Evolutionary conservation across 1,140 invertebrate species (phyloP).

Genomic region (Zophobas morio): DNA sequence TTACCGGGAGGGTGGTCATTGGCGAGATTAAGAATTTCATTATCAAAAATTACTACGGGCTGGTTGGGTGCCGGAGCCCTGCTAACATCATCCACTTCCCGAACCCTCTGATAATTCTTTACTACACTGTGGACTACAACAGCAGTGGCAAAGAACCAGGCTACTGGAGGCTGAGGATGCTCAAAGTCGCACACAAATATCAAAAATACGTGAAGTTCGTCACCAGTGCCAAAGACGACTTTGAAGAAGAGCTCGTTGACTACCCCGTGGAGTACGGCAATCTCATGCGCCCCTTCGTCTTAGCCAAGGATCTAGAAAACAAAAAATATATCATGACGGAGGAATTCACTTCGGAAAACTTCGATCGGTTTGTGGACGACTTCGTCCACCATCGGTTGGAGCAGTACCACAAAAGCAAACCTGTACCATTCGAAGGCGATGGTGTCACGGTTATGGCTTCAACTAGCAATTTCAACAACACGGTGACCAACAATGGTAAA

Average conservation of each 20-base stretch:
- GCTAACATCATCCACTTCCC: conserved; percentile 90
- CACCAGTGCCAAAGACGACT: conserved; percentile 92
- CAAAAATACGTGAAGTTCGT: conserved; percentile 87
- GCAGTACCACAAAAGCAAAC: background rate
- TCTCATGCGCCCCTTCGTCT: conserved; percentile 91
- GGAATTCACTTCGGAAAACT: conserved; percentile 80
- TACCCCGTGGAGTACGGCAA: conserved; percentile 91
- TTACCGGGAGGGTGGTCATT: conserved; percentile 79
- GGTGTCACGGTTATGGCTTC: conserved; percentile 69
- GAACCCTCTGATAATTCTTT: conserved; percentile 91
- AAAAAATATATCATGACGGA: conserved; percentile 93
- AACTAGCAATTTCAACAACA: conserved; percentile 94
- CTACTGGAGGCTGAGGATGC: conserved; percentile 97
- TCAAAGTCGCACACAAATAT: conserved; percentile 93
- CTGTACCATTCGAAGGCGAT: background rate
- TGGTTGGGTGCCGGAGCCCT: conserved; percentile 90
- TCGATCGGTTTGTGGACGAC: background rate
- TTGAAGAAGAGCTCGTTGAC: conserved; percentile 94
- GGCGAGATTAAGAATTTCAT: conserved; percentile 86
- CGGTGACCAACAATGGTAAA: conserved; percentile 90
- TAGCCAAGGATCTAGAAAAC: conserved; percentile 85
- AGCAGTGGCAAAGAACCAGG: conserved; percentile 98
- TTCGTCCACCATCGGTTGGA: background rate
- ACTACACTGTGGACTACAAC: conserved; percentile 95
- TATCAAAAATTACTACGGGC: conserved; percentile 87